Evolutionary conservation across 2,888 invertebrate genomes (phyloP).

Genomic region (Isoperla grammatica): DNA sequence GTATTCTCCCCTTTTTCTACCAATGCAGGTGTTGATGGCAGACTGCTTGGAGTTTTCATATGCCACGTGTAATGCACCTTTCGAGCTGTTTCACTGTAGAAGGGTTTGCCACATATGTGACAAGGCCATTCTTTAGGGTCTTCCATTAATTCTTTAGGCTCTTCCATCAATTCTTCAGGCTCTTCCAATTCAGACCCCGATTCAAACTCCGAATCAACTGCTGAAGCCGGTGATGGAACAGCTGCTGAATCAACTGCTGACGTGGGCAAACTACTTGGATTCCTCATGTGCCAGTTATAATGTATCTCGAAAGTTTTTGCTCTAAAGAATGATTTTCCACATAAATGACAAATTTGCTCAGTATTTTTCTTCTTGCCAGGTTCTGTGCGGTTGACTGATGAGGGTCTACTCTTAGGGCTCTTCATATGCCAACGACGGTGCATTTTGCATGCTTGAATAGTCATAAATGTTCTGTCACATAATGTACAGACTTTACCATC

Average conservation of each 20-base stretch:
- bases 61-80: constrained; percentile 43
- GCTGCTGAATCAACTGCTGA: not conserved
- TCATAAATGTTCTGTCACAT: constrained; percentile 16
- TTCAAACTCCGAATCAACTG: not conserved
- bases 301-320: constrained; percentile 44
- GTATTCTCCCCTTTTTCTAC: not conserved
- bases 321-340: constrained; percentile 47
- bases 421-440: no score
- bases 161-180: no score
- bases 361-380: no score
- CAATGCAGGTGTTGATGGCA: not conserved
- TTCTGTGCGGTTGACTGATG: no score
- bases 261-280: constrained; percentile 32
- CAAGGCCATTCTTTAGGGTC: constrained; percentile 38
- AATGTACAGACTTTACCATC: not conserved
- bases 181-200: no score
- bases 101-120: constrained; percentile 44
- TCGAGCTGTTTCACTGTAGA: constrained; percentile 42
- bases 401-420: no score
- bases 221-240: not conserved
- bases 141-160: not conserved
- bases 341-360: constrained; percentile 43
- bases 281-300: constrained; percentile 47
- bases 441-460: constrained; percentile 9
- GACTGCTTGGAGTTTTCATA: constrained; percentile 3